phyloP scores from a whole-genome alignment of 2,797 vertebrate species.

The Stomatorhinus walkeri region DNA sequence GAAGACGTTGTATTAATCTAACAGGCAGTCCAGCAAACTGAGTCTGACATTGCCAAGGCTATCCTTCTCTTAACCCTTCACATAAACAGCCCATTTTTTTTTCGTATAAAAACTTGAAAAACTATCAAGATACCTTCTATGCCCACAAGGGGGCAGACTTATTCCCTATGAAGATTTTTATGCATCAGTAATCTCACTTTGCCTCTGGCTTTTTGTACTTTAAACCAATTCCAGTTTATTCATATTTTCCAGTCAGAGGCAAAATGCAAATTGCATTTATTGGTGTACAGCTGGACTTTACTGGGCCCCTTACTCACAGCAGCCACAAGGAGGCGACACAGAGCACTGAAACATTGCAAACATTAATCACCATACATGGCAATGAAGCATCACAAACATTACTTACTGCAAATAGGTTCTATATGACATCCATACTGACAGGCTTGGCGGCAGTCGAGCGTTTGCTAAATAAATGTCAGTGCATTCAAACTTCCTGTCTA shows the following conservation, averaged over 20 bases:
- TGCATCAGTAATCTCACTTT: neutral
- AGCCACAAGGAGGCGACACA: neutral
- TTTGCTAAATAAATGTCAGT: slow-evolving; percentile 28
- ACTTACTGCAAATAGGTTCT: neutral
- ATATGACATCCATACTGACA: too few species aligned
- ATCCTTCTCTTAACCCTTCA: neutral
- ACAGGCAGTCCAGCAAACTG: neutral
- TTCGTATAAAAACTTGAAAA: neutral
- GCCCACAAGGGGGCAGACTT: slow-evolving; percentile 16
- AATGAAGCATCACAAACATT: neutral
- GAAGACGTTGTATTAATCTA: neutral
- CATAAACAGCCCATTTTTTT: neutral
- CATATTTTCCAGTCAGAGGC: neutral
- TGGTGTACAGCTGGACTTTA: neutral
- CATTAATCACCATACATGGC: neutral
- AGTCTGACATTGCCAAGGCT: neutral
- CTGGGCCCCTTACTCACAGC: neutral
- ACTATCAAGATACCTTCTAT: neutral
- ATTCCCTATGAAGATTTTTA: neutral
- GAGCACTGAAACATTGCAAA: neutral
- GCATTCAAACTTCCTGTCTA: slow-evolving; percentile 14
- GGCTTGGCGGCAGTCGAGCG: neutral
- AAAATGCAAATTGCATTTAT: neutral
- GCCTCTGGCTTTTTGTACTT: neutral
- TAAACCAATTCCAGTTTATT: neutral